Evolutionary conservation across 2,888 invertebrate genomes (phyloP).

Genomic region (Hipparchia semele): DNA sequence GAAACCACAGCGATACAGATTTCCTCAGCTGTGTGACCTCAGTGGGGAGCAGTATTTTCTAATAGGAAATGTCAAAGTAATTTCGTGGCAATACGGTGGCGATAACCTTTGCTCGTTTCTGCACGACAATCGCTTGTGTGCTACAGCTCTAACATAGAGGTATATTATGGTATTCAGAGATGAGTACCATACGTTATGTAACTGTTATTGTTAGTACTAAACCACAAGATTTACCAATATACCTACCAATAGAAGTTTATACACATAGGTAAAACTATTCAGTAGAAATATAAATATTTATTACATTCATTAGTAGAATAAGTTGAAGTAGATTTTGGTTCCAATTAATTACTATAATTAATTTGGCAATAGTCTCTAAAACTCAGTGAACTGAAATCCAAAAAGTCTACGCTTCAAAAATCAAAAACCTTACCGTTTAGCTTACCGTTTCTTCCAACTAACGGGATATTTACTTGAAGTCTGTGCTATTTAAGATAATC

Average conservation of each 20-base stretch:
- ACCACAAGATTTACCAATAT: neutral
- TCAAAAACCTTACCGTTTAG: too few species aligned
- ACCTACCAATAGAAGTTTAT: neutral
- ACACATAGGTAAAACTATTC: neutral
- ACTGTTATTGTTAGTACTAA: constrained; percentile 19
- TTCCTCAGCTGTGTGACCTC: too few species aligned
- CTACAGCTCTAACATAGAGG: neutral
- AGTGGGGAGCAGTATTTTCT: neutral
- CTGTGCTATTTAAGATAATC: too few species aligned
- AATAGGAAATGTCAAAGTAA: neutral
- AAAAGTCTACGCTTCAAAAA: too few species aligned
- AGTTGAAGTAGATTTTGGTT: too few species aligned
- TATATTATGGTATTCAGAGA: constrained; percentile 5
- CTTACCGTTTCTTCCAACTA: too few species aligned
- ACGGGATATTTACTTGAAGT: too few species aligned
- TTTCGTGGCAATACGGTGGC: neutral
- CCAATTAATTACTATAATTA: too few species aligned
- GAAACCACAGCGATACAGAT: too few species aligned
- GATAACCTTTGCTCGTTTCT: neutral
- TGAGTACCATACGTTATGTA: constrained; percentile 8
- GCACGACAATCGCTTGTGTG: neutral
- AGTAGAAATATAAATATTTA: neutral
- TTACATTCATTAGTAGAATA: too few species aligned
- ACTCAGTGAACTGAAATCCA: too few species aligned
- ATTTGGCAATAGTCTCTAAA: too few species aligned